Percentiles rank a stretch among this genome's conserved stretches.
Conservation (phyloP, 2,113 vertebrate genomes). For the Lates calcarifer region DNA sequence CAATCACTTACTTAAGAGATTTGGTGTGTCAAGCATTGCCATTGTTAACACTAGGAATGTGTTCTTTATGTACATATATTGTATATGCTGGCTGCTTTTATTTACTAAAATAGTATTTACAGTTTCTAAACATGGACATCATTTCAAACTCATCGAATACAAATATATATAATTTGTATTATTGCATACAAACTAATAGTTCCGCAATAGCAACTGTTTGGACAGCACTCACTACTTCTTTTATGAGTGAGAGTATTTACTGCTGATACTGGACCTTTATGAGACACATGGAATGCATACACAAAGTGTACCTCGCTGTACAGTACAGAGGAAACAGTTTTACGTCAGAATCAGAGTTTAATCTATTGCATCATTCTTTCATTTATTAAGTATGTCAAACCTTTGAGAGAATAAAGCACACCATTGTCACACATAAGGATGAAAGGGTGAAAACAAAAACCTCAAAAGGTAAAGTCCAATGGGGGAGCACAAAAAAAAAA, state of each 20-base stretch:
- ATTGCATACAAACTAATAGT: constrained; percentile 74
- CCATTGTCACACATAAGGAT: constrained; percentile 64
- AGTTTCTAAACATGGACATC: constrained; percentile 75
- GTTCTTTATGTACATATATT: constrained; percentile 63
- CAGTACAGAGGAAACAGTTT: constrained; percentile 52
- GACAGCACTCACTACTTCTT: constrained; percentile 55
- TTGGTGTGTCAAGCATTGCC: constrained; percentile 66
- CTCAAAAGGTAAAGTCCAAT: constrained; percentile 60
- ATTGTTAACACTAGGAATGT: constrained; percentile 64
- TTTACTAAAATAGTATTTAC: constrained; percentile 85
- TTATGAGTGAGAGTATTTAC: constrained; percentile 54
- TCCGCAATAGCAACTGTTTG: constrained; percentile 55
- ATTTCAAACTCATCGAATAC: constrained; percentile 74
- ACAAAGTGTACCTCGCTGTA: constrained; percentile 30
- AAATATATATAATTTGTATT: constrained; percentile 81
- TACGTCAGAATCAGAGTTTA: constrained; percentile 58
- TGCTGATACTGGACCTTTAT: constrained; percentile 38
- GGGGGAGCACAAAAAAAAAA: constrained; percentile 14
- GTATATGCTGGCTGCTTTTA: constrained; percentile 63
- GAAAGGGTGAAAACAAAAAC: constrained; percentile 51
- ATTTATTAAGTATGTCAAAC: constrained; percentile 64
- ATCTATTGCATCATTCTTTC: constrained; percentile 69
- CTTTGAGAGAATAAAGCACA: constrained; percentile 69
- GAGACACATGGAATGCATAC: constrained; percentile 66
- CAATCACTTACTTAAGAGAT: constrained; percentile 58